Base-by-base conservation (phyloP, 2,888 invertebrate species). In the Steinernema scapterisci region DNA sequence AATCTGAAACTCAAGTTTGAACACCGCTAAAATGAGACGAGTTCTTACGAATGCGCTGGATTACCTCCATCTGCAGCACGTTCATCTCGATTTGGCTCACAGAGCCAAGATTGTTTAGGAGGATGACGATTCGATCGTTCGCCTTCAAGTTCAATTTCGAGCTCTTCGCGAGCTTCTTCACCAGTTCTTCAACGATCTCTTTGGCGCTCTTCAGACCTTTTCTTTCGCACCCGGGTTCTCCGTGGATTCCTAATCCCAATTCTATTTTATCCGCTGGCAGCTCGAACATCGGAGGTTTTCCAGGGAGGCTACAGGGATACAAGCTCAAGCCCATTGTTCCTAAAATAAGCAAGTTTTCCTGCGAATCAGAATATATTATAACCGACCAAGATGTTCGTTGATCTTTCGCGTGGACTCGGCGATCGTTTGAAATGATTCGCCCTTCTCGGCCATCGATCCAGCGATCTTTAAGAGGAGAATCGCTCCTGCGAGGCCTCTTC, bases 101-200 rank as follows among this genome's bases (percentile, higher is more conserved):
- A 0, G 91, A 91, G 31, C 94, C 94, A 73, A 93, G 89, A 88
- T 94, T 95, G 88, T 94, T 93, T 5, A 95, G 88, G 82, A 94
- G 89, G 9, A 92, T 90, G 0, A 91, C 92, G 0, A 93, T 91
- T 72, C 87, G 43, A n/a, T 86, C 80, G 7, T 77, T 77, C n/a
- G 48, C 74, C 31, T 19, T 21, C 31, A 79, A 52, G 27, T 76
- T 54, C 52, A 83, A 54, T 78, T 83, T 56, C 87, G 88, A 52
- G 85, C 82, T 63, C 81, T 76, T 74, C 85, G 88, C 88, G 88
- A 91, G 87, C 78, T 89, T 88, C 75, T 87, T 86, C 78, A 91
- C 82, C 88, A 90, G 88, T 11, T 84, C 79, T 25, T 81, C 79
- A 0, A 89, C 88, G 6, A 89, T 86, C 72, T 89, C 88, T 38